Percentiles rank a stretch among this genome's conserved stretches.
phyloP scores from a whole-genome alignment of 1,140 invertebrate genomes.

The Cydia amplana region DNA sequence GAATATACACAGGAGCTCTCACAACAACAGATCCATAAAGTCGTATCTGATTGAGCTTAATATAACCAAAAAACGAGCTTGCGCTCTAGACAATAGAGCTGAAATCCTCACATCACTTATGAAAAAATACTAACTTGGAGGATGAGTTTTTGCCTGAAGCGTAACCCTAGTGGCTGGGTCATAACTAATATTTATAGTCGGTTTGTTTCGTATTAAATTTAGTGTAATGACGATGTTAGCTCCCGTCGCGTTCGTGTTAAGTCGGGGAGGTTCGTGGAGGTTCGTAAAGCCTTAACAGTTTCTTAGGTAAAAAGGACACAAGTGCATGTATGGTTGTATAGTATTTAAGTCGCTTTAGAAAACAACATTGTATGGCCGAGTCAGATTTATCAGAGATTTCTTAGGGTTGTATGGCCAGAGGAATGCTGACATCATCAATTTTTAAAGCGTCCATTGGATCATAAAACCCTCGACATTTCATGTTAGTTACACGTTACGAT shows the following conservation, averaged over 20 bases:
- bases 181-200: conserved; percentile 63
- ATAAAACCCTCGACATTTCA: neutral
- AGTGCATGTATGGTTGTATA: neutral
- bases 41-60: neutral
- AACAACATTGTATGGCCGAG: conserved; percentile 38
- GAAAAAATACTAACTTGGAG: neutral
- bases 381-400: conserved; percentile 35
- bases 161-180: conserved; percentile 59
- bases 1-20: neutral
- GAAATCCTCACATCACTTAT: neutral
- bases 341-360: conserved; percentile 2
- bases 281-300: neutral
- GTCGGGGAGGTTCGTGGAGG: conserved; percentile 34
- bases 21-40: neutral
- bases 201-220: conserved; percentile 63
- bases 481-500: neutral
- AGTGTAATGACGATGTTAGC: conserved; percentile 46
- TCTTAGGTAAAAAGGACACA: neutral
- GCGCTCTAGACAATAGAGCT: neutral
- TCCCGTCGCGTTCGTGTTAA: conserved; percentile 38
- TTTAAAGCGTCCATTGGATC: conserved; percentile 9
- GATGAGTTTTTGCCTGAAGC: conserved; percentile 49
- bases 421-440: conserved; percentile 8
- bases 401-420: conserved; percentile 7
- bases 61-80: neutral